Conservation (phyloP, 2,797 vertebrate genomes). For the Hapalemur alaotrensis region DNA sequence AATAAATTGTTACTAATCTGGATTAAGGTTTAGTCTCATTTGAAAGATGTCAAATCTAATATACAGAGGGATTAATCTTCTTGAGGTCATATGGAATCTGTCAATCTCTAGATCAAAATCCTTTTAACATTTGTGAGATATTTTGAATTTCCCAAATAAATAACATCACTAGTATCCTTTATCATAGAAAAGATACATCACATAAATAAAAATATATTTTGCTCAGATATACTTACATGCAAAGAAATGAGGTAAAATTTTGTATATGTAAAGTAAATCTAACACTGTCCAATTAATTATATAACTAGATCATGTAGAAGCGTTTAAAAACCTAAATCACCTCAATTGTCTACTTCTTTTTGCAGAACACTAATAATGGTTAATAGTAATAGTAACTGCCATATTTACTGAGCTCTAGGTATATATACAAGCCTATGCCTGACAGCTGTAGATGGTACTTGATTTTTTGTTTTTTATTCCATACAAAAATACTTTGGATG, state of each 20-base stretch:
- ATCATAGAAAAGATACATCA: not conserved
- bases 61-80: not conserved
- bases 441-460: not conserved
- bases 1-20: constrained; percentile 18
- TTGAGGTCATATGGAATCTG: not conserved
- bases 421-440: not conserved
- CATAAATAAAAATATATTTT: not conserved
- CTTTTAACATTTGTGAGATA: not conserved
- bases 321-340: constrained; percentile 33
- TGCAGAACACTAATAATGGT: not conserved
- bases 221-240: not conserved
- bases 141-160: constrained; percentile 32
- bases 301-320: not conserved
- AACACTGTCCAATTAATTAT: not conserved
- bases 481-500: not conserved
- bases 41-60: not conserved
- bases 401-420: not conserved
- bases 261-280: not conserved
- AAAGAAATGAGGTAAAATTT: not conserved
- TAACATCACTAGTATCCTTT: not conserved
- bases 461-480: not conserved
- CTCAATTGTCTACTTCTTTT: not conserved
- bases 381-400: not conserved
- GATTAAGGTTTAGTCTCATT: not conserved
- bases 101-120: not conserved